Percentiles rank a stretch among this genome's conserved stretches.
These are phyloP conservation scores for Onchidella celtica DNA, from an alignment of 2,888 invertebrate genomes.

Conservation along the genomic window DNA sequence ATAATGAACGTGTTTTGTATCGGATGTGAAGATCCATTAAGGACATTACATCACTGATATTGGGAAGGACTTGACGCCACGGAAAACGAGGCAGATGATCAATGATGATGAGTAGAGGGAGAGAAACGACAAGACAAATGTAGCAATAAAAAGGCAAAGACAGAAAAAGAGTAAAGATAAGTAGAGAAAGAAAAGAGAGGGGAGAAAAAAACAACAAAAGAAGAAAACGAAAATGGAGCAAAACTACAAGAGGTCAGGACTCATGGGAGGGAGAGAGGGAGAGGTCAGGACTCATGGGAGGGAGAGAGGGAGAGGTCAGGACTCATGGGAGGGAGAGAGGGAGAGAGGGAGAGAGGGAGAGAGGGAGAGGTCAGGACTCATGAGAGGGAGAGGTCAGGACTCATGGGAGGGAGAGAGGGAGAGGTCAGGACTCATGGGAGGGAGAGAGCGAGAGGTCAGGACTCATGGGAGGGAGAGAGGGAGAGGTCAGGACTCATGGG, in stretches of 20 bases:
- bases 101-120: neutral
- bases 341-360: slow-evolving; percentile 21
- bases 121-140: neutral
- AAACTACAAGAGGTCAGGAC: neutral
- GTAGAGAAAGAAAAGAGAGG: neutral
- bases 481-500: no score
- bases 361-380: slow-evolving; percentile 22
- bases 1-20: no score
- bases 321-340: neutral
- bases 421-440: slow-evolving; percentile 4
- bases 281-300: neutral
- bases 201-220: no score
- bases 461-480: no score
- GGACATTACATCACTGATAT: no score
- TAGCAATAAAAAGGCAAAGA: neutral
- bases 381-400: no score
- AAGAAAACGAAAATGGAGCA: no score
- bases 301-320: neutral
- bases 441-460: no score
- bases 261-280: neutral
- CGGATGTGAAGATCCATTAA: no score
- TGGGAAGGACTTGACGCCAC: no score
- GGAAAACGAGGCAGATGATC: neutral
- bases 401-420: slow-evolving; percentile 28
- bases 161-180: neutral